These are phyloP conservation scores for Labeo rohita DNA, from an alignment of 2,113 vertebrate genomes.

Conservation along the genomic window DNA sequence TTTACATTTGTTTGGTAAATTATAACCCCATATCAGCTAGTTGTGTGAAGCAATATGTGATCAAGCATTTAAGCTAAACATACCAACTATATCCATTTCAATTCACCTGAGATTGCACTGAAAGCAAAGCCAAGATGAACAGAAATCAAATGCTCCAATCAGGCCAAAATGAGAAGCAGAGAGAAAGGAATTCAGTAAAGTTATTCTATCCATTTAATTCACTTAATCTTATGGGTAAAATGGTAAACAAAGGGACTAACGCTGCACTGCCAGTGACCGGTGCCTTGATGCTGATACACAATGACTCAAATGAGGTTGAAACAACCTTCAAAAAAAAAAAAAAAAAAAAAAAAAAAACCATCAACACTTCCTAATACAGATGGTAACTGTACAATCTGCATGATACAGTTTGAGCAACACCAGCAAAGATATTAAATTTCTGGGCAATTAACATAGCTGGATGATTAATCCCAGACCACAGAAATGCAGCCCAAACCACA, in stretches of 20 bases:
- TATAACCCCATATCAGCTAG: background rate
- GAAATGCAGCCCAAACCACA: slow-evolving; percentile 9
- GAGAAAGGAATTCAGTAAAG: background rate
- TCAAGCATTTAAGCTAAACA: background rate
- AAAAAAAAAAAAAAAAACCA: background rate
- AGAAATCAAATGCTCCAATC: background rate
- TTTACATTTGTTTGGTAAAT: background rate
- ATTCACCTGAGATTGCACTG: background rate
- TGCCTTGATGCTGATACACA: background rate
- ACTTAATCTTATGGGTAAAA: background rate
- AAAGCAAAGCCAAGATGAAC: slow-evolving; percentile 7
- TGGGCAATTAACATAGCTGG: slow-evolving; percentile 30
- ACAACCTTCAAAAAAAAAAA: background rate
- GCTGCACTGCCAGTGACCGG: background rate
- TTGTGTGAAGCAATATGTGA: too few relatives aligned
- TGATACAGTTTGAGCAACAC: slow-evolving; percentile 21
- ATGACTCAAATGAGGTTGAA: slow-evolving; percentile 1
- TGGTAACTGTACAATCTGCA: background rate
- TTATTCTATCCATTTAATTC: background rate
- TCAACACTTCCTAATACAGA: slow-evolving; percentile 7
- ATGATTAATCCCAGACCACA: slow-evolving; percentile 42
- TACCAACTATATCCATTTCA: slow-evolving; percentile 14
- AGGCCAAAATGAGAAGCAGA: background rate
- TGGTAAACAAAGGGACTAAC: background rate
- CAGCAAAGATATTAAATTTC: slow-evolving; percentile 39